These are phyloP conservation scores for Tetramorium simillimum DNA, from an alignment of 1,140 invertebrate genomes.

Conservation along the genomic window DNA sequence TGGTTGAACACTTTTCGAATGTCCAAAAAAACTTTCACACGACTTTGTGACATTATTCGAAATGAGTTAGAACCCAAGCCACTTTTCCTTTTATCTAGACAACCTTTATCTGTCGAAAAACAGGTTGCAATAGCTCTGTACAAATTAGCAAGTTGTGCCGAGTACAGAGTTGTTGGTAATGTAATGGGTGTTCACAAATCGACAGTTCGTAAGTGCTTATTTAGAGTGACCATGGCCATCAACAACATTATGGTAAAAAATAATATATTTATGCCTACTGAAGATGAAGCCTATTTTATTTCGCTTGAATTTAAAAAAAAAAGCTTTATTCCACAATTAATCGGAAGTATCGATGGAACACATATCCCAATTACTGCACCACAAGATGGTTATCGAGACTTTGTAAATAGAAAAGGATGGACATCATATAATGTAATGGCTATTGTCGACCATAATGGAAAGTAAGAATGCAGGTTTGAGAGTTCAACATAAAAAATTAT, in stretches of 20 bases:
- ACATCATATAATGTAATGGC: constrained; percentile 13
- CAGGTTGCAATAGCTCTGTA: constrained; percentile 7
- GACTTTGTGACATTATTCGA: background rate
- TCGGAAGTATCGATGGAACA: constrained; percentile 1
- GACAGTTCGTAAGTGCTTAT: background rate
- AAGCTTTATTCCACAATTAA: background rate
- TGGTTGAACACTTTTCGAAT: constrained; percentile 13
- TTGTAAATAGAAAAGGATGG: constrained; percentile 37
- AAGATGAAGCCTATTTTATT: background rate
- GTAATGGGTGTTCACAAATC: constrained; percentile 17
- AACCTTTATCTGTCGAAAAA: constrained; percentile 23
- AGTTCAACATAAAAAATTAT: background rate
- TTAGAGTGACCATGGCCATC: background rate
- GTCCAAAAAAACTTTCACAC: background rate
- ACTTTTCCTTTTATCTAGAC: background rate
- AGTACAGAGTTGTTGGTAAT: constrained; percentile 10
- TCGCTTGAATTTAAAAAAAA: background rate
- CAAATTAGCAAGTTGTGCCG: constrained; percentile 15
- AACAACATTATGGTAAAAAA: background rate
- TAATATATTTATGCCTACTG: background rate
- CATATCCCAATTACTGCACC: background rate
- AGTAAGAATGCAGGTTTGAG: background rate
- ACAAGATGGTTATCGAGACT: constrained; percentile 16
- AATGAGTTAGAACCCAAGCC: background rate
- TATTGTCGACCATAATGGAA: constrained; percentile 11